Evolutionary conservation across 2,113 vertebrate species (phyloP), one percentile per base, ranked within the genome.

Genomic region (Notothenia coriiceps): DNA sequence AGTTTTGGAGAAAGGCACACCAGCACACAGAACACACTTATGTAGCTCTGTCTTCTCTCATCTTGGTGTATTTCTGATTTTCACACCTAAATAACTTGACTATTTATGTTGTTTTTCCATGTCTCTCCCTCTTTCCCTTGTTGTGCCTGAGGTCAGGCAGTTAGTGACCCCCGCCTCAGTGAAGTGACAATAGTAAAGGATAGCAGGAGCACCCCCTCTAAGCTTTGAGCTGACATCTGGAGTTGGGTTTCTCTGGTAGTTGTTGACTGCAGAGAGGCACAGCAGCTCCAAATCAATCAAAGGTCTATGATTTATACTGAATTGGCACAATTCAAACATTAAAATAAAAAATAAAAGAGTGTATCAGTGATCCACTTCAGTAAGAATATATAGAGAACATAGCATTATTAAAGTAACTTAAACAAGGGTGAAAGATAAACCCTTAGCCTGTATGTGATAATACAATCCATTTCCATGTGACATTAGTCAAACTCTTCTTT

Each of bases 151-250:
- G 79, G 85, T 85, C 83, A 70, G 44, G 55, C 62, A n/a, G 70
- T 70, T 40, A 59, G 64, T 8, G 68, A 84, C 75, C 80, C 83
- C 51, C 62, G 67, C 83, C 82, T 77, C 65, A 51, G 70, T 61
- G 80, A 81, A 52, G 76, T 82, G 80, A 86, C 79, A 70, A 88
- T 61, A 82, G 74, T 73, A 69, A 83, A 83, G 80, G 76, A 88
- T 80, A 85, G 80, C 63, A 55, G 55, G n/a, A 78, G 70, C 40
- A 43, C 56, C 82, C 57, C 60, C 17, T 40, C 35, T 50, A 50
- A 70, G 76, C 71, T 79, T 57, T 75, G 51, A 66, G 81, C 75
- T 78, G 64, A 79, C 79, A 86, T 86, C 77, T 80, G 84, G 87
- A 60, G 13, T 84, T 74, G n/a, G 12, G 70, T 83, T 82, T 47